A percentile compares a stretch with the other conserved stretches of the same genome.
These are phyloP conservation scores for Hetaerina americana DNA, from an alignment of 1,140 invertebrate species.

Conservation along the genomic window DNA sequence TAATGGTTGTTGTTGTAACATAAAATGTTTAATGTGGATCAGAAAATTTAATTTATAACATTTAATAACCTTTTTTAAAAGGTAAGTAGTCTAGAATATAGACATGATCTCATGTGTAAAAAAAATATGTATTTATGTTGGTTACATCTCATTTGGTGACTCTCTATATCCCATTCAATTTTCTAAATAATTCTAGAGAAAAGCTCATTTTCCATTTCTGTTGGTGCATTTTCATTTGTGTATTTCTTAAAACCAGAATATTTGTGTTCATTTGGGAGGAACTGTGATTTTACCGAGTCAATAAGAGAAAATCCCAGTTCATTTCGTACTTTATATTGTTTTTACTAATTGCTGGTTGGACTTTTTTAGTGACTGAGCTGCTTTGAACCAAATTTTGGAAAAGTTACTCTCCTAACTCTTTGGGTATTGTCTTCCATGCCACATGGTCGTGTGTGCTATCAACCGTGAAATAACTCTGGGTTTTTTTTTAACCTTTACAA, in stretches of 20 bases:
- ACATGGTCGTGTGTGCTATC: no score
- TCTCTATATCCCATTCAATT: background rate
- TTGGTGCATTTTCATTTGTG: background rate
- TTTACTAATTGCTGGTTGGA: no score
- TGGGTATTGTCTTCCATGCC: no score
- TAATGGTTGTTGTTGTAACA: background rate
- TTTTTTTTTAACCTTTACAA: no score
- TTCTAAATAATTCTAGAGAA: background rate
- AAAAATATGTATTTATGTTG: background rate
- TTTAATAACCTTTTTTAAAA: background rate
- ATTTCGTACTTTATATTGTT: no score
- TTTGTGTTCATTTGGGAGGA: background rate
- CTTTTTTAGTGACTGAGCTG: no score
- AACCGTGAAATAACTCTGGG: no score
- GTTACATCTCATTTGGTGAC: background rate
- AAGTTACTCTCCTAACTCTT: no score
- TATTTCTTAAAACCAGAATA: background rate
- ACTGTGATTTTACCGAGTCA: background rate
- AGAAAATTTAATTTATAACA: background rate
- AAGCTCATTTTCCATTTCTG: background rate
- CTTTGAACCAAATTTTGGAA: no score
- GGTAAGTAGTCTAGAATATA: background rate
- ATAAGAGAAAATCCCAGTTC: no score
- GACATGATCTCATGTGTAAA: background rate
- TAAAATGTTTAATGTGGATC: background rate